Percentiles rank a stretch among this genome's conserved stretches.
phyloP scores from a whole-genome alignment of 2,888 invertebrate species.

The Lithophane semibrunnea region DNA sequence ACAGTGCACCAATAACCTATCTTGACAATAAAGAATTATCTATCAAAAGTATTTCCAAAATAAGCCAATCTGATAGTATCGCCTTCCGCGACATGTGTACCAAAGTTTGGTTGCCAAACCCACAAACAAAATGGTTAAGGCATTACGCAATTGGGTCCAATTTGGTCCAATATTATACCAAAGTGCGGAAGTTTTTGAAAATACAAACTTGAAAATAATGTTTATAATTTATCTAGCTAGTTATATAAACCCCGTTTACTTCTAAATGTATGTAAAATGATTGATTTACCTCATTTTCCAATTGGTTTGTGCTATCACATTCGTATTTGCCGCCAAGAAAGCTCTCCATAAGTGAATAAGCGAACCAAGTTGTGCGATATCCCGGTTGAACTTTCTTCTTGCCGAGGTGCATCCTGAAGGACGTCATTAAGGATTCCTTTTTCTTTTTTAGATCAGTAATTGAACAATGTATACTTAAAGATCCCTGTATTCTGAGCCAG shows the following conservation, averaged over 20 bases:
- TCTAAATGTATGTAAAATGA: not conserved
- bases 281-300: constrained; percentile 80
- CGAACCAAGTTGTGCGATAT: constrained; percentile 85
- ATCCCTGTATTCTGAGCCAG: constrained; percentile 83
- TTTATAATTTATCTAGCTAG: not conserved
- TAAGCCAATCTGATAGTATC: constrained; percentile 12
- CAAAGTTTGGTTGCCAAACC: constrained; percentile 56
- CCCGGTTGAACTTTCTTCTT: constrained; percentile 77
- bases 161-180: constrained; percentile 65
- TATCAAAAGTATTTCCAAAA: constrained; percentile 12
- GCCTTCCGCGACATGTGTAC: constrained; percentile 5
- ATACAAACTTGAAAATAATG: constrained; percentile 18
- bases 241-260: not conserved
- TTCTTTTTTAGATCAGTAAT: constrained; percentile 84
- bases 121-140: constrained; percentile 46
- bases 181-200: constrained; percentile 35
- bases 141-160: constrained; percentile 70
- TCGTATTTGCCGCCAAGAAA: constrained; percentile 86
- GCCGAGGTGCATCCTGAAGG: constrained; percentile 81
- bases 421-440: constrained; percentile 87
- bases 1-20: not conserved
- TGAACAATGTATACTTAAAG: constrained; percentile 77
- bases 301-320: constrained; percentile 79
- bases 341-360: constrained; percentile 84
- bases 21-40: not conserved